Percentiles rank a stretch among this genome's conserved stretches.
These are phyloP conservation scores for Gorsachius goisagi DNA, from an alignment of 2,113 vertebrate genomes.

Conservation along the genomic window DNA sequence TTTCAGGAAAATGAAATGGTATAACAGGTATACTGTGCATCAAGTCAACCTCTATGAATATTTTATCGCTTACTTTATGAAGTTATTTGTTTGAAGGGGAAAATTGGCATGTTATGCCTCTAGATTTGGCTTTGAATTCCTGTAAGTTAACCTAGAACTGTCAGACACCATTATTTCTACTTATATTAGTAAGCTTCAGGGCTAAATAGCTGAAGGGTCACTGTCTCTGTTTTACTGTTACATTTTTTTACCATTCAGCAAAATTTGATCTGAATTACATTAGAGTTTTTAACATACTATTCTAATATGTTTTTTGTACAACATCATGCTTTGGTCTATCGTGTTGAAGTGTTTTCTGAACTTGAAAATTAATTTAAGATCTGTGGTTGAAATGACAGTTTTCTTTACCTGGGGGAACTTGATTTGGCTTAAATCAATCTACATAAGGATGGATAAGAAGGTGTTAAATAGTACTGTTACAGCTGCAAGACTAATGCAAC, in stretches of 20 bases:
- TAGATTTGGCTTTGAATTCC: slow-evolving; percentile 13
- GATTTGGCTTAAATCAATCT: background rate
- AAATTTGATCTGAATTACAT: background rate
- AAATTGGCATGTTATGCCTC: background rate
- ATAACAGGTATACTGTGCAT: background rate
- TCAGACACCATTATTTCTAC: slow-evolving; percentile 32
- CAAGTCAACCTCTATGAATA: background rate
- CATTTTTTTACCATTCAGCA: background rate
- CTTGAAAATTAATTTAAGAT: background rate
- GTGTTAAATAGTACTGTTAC: background rate
- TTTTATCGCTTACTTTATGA: background rate
- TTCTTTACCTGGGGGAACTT: background rate
- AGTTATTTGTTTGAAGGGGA: background rate
- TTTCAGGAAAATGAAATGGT: background rate
- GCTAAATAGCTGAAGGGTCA: slow-evolving; percentile 6
- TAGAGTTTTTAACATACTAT: background rate
- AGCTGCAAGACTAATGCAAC: background rate
- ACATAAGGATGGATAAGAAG: background rate
- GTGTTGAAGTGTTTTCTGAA: background rate
- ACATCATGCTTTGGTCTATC: background rate
- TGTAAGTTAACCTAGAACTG: slow-evolving; percentile 43
- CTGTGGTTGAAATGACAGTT: background rate
- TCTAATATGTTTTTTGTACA: background rate
- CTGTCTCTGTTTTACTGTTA: slow-evolving; percentile 3
- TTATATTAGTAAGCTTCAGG: slow-evolving; percentile 10